Conservation (phyloP, 35 echinoderm and acorn worm species). For the Amphiura filiformis region DNA sequence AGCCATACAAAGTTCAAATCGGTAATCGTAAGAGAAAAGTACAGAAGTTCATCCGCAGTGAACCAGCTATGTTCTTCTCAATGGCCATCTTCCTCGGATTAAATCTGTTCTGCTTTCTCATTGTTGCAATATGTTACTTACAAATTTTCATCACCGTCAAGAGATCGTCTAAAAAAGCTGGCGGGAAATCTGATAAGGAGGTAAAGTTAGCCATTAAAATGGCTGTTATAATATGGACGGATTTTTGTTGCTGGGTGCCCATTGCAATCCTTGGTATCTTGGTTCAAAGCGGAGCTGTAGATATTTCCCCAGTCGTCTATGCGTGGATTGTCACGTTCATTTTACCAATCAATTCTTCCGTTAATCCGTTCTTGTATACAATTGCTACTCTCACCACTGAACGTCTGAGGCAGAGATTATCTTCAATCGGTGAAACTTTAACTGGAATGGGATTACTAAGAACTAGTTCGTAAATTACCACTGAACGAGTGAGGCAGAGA, state of each 20-base stretch:
- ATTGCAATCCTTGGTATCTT: constrained; percentile 40
- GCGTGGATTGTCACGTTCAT: constrained; percentile 55
- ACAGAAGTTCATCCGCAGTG: background rate
- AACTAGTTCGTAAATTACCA: background rate
- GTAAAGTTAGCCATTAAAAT: constrained; percentile 23
- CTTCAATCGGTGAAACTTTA: background rate
- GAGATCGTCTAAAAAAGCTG: background rate
- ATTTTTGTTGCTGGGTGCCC: constrained; percentile 58
- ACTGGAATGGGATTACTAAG: background rate
- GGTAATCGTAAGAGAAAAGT: background rate
- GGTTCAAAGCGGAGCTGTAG: background rate
- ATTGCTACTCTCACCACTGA: background rate
- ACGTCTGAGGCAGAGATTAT: background rate
- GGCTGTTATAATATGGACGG: constrained; percentile 39
- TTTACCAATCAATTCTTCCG: constrained; percentile 57
- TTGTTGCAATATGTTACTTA: constrained; percentile 18
- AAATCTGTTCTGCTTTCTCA: constrained; percentile 5
- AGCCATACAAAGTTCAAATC: background rate
- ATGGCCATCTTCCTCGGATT: constrained; percentile 24
- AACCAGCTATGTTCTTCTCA: background rate
- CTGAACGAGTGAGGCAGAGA: background rate
- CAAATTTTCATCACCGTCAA: constrained; percentile 14
- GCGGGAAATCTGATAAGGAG: background rate
- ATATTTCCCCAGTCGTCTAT: constrained; percentile 7
- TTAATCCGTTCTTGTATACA: constrained; percentile 61